Conservation (phyloP, 2,888 invertebrate genomes). For the Parthenolecanium corni region DNA sequence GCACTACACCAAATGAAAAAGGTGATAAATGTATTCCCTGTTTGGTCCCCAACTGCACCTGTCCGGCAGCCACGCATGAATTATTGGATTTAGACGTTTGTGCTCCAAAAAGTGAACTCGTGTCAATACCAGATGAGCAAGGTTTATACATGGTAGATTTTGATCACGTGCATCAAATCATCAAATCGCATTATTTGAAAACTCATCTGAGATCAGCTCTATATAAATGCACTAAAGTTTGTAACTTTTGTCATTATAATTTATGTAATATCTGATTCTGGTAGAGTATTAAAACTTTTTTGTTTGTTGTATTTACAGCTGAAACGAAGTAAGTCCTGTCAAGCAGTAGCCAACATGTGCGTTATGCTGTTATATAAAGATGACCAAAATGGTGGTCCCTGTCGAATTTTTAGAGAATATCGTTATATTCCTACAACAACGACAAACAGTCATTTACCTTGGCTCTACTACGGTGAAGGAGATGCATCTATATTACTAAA, state of each 20-base stretch:
- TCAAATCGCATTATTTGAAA: slow-evolving; percentile 40
- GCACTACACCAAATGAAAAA: slow-evolving; percentile 39
- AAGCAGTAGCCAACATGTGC: slow-evolving; percentile 56
- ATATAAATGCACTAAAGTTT: slow-evolving; percentile 38
- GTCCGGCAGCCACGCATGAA: slow-evolving; percentile 37
- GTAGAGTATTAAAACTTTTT: neutral
- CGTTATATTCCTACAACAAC: slow-evolving; percentile 34
- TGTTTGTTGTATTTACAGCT: slow-evolving; percentile 37
- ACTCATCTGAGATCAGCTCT: slow-evolving; percentile 39
- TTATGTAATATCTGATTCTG: too few relatives aligned
- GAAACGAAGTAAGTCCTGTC: slow-evolving; percentile 47
- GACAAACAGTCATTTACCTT: slow-evolving; percentile 35
- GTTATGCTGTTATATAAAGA: slow-evolving; percentile 46
- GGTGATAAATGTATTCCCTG: slow-evolving; percentile 40
- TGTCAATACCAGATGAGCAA: slow-evolving; percentile 38
- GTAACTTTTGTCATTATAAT: neutral
- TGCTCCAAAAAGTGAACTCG: slow-evolving; percentile 34
- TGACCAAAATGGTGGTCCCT: slow-evolving; percentile 42
- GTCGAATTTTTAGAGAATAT: slow-evolving; percentile 37
- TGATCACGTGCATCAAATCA: slow-evolving; percentile 34
- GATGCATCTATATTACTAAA: slow-evolving; percentile 41
- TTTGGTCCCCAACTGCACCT: slow-evolving; percentile 37
- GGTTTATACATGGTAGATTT: slow-evolving; percentile 38
- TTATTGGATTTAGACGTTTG: slow-evolving; percentile 31
- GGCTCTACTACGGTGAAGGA: slow-evolving; percentile 43